Evolutionary conservation across 1,140 invertebrate species (phyloP).

Genomic region (Drosophila sturtevanti): DNA sequence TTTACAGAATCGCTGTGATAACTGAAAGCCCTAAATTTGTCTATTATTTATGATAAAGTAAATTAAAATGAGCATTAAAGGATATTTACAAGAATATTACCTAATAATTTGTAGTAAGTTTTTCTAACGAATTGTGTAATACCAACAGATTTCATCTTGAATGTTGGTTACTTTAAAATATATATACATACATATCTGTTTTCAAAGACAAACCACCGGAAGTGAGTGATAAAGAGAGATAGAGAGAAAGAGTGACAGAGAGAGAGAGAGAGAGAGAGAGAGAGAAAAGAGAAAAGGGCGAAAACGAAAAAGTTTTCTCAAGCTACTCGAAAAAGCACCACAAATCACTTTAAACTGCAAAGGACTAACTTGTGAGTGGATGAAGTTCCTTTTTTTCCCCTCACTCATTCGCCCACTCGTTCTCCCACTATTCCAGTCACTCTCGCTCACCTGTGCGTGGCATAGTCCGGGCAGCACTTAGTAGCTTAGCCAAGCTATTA

Average conservation of each 20-base stretch:
- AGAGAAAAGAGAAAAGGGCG: background rate
- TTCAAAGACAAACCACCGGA: constrained; percentile 18
- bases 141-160: background rate
- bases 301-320: constrained; percentile 52
- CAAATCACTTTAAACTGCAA: constrained; percentile 77
- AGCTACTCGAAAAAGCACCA: constrained; percentile 65
- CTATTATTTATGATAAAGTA: background rate
- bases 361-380: constrained; percentile 60
- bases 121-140: background rate
- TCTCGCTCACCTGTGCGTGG: constrained; percentile 42
- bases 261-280: background rate
- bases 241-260: background rate
- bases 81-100: background rate
- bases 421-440: constrained; percentile 17
- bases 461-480: constrained; percentile 33
- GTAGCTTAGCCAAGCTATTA: constrained; percentile 59
- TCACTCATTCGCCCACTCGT: constrained; percentile 39
- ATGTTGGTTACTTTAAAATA: constrained; percentile 5
- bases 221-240: background rate
- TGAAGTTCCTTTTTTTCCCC: constrained; percentile 9
- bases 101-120: background rate
- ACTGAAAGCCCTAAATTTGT: no score
- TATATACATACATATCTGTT: background rate
- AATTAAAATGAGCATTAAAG: background rate
- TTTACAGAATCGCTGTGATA: no score